Evolutionary conservation across 30 jellyfish, hydroid and myxozoan genomes (phyloP), one percentile per base, ranked within the genome.

Genomic region (Nemopilema nomurai): DNA sequence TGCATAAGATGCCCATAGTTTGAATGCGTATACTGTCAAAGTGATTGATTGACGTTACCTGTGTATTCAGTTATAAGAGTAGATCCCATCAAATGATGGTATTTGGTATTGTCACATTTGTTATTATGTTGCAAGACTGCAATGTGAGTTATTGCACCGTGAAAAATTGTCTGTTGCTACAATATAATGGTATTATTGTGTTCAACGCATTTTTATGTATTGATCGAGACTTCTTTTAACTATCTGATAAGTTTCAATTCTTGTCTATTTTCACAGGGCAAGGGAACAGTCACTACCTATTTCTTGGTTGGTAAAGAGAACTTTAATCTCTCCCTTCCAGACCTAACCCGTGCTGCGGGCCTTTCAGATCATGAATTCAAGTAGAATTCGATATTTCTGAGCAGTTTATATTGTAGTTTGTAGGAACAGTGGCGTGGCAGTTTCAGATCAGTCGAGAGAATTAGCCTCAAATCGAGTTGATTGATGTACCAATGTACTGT

Each of bases 211-310:
- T 16, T 13, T 63, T 63, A n/a, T 18, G 13, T 6, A 1, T 26
- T 26, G 72, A n/a, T 6, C 28, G n/a, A n/a, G n/a, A n/a, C n/a
- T n/a, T n/a, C 0, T 63, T 63, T 16, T 63, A n/a, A 16, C 21
- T 63, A 0, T 67, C 23, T 67, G 9, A 23, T 21, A 19, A 29
- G 16, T 32, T 67, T 18, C 33, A 9, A 41, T 41, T 41, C 57
- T 3, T 41, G 6, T 41, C 13, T 41, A 3, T 41, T 41, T 13
- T 71, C 33, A 28, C 77, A 89, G 92, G 98, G 98, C 13, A 93
- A 93, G 71, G 98, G 98, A 20, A 88, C 98, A 19, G 82, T 93
- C n/a, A 75, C 65, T 32, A 93, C 98, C 13, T 93, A 88, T 69
- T 93, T 93, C 49, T 87, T 93, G 28, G 78, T 77, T 27, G 98